phyloP scores from a whole-genome alignment of 2,113 vertebrate genomes.

The Cervus canadensis region DNA sequence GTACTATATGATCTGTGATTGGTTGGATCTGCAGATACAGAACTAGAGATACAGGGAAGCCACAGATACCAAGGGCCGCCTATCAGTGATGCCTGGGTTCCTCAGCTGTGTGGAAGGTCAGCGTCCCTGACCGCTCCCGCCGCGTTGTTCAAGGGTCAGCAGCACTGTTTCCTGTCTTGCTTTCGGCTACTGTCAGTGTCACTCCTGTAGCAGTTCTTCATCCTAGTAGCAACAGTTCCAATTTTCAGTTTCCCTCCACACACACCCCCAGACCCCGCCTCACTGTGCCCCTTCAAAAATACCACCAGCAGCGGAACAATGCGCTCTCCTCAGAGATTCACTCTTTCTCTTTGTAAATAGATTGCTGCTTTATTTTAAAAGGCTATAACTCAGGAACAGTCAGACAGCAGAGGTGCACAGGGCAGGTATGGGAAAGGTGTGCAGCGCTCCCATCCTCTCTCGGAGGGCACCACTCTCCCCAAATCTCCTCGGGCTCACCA shows the following conservation, averaged over 20 bases:
- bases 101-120: not conserved
- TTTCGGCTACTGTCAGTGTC: not conserved
- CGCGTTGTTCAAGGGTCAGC: rapidly evolving
- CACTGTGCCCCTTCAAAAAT: not conserved
- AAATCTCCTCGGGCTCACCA: not conserved
- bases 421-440: not conserved
- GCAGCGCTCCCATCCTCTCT: not conserved
- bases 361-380: not conserved
- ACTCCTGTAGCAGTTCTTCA: not conserved
- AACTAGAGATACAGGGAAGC: not conserved
- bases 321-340: not conserved
- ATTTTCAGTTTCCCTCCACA: not conserved
- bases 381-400: not conserved
- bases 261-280: not conserved
- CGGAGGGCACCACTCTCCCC: not conserved
- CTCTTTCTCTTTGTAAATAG: not conserved
- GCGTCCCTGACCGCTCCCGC: rapidly evolving
- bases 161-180: not conserved
- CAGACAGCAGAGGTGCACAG: not conserved
- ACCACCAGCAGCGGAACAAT: not conserved
- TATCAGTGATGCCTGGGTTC: not conserved
- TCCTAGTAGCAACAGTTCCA: not conserved
- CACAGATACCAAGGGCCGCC: not conserved
- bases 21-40: not conserved
- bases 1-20: not conserved